Percentiles rank a stretch among this genome's conserved stretches.
phyloP scores from a whole-genome alignment of 2,113 vertebrate genomes.

The Haliaeetus leucogaster region DNA sequence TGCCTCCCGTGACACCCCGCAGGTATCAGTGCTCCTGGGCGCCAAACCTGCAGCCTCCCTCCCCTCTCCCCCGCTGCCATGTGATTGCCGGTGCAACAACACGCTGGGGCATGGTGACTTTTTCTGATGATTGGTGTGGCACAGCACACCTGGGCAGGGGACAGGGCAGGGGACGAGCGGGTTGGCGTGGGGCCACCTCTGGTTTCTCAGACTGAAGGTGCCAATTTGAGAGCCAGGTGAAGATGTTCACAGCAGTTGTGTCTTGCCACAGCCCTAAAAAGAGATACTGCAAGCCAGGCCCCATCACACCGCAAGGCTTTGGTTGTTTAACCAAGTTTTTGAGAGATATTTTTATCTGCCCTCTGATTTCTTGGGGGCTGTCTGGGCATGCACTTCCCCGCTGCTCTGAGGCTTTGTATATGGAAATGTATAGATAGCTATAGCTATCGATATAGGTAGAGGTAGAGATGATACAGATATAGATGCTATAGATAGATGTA shows the following conservation, averaged over 20 bases:
- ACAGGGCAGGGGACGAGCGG: not conserved
- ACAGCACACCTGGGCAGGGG: not conserved
- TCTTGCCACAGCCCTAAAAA: too few species aligned
- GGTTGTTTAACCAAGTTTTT: not conserved
- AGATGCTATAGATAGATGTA: not conserved
- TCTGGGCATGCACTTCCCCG: rapidly evolving
- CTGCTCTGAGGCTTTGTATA: not conserved
- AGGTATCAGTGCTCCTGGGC: not conserved
- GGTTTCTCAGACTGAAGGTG: rapidly evolving
- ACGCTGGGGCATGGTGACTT: not conserved
- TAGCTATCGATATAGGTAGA: rapidly evolving
- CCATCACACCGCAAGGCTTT: not conserved
- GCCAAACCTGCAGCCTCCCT: not conserved
- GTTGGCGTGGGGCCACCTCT: rapidly evolving
- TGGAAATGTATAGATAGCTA: not conserved
- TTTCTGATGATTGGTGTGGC: rapidly evolving
- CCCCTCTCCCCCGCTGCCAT: rapidly evolving
- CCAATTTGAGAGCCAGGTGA: rapidly evolving
- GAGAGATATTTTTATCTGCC: not conserved
- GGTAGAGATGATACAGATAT: not conserved
- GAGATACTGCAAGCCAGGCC: not conserved
- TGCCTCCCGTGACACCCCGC: rapidly evolving
- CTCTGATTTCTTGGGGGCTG: not conserved
- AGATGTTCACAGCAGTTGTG: rapidly evolving
- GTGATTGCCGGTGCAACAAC: rapidly evolving